Evolutionary conservation across 2,888 invertebrate genomes (phyloP), one percentile per base, ranked within the genome.

Genomic region (Microchrysa polita): DNA sequence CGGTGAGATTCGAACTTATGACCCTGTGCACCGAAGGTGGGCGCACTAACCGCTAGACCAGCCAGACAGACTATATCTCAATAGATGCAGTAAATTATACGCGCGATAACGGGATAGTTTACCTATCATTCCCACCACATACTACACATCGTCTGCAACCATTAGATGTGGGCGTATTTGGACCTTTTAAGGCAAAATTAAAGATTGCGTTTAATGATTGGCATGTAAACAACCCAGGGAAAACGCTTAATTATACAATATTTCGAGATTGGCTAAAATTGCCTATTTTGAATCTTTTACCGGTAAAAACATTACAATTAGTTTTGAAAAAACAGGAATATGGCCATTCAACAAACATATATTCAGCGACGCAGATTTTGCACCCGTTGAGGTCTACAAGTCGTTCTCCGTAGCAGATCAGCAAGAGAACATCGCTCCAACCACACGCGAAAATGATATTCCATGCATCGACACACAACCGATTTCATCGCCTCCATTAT

Each of bases 21-120:
- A n/a, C n/a, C n/a, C n/a, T n/a, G n/a, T n/a, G n/a, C n/a, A n/a
- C n/a, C n/a, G n/a, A n/a, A n/a, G n/a, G n/a, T n/a, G n/a, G n/a
- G n/a, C n/a, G n/a, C n/a, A n/a, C n/a, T n/a, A n/a, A n/a, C n/a
- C n/a, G n/a, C n/a, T n/a, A n/a, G n/a, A n/a, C n/a, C 71, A 81
- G 82, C 74, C 80, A 82, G 75, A 7, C 2, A 34, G 7, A 7
- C 27, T 7, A 34, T 34, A 34, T 34, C 27, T 34, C 4, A 34
- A 34, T 34, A 80, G 81, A 75, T 79, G 77, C 27, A 34, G 27
- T 34, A 34, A 34, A 34, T 34, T 34, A 34, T 76, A 80, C 80
- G 57, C 80, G 80, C 74, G 79, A 81, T 18, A 81, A 82, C 78
- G 81, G 81, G n/a, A 80, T 83, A 69, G 78, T 81, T 69, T 77